phyloP scores from a whole-genome alignment of 2,888 invertebrate genomes.

The Drosophila niveifrons region DNA sequence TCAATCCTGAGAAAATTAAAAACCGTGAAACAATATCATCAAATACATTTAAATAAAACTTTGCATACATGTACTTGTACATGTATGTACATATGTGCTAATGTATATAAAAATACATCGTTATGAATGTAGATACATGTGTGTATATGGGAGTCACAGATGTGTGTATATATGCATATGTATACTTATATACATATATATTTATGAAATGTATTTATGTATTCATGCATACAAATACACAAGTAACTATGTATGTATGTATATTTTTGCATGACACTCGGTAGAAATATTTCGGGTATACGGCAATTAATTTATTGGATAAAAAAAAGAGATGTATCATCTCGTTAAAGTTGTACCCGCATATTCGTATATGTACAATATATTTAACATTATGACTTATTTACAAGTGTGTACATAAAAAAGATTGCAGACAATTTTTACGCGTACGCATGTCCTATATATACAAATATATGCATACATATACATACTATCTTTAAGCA shows the following conservation, averaged over 20 bases:
- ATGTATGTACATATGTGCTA: conserved; percentile 19
- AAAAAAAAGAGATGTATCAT: conserved; percentile 16
- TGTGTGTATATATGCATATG: conserved; percentile 27
- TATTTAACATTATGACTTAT: conserved; percentile 21
- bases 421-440: conserved; percentile 2
- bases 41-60: conserved; percentile 51
- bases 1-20: conserved; percentile 49
- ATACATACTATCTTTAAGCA: conserved; percentile 28
- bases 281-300: conserved; percentile 48
- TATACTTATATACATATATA: conserved; percentile 38
- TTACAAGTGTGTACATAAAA: conserved; percentile 18
- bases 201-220: conserved; percentile 53
- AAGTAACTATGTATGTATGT: conserved; percentile 41
- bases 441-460: conserved; percentile 8
- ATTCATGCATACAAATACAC: conserved; percentile 41
- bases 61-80: conserved; percentile 51
- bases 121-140: conserved; percentile 23
- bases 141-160: conserved; percentile 33
- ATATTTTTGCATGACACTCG: conserved; percentile 42
- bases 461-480: background rate
- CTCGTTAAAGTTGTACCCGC: conserved; percentile 4
- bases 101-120: conserved; percentile 27
- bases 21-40: conserved; percentile 41
- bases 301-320: conserved; percentile 39
- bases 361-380: background rate